A percentile compares a stretch with the other conserved stretches of the same genome.
Conservation (phyloP, 2,797 vertebrate species). For the Gadopsis bispinosus region DNA sequence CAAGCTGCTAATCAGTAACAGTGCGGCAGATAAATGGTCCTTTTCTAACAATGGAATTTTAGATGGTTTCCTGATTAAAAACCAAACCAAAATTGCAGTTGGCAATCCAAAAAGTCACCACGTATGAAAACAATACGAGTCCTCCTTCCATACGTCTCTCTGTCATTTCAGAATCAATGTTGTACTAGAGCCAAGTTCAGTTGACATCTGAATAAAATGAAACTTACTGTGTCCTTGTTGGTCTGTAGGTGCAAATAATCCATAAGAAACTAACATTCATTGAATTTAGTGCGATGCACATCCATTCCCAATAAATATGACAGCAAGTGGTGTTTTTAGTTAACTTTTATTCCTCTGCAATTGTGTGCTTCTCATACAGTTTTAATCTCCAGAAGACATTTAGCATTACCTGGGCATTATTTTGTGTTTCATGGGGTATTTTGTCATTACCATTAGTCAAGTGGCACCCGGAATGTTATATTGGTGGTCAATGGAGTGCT, state of each 20-base stretch:
- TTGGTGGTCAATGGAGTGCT: not conserved
- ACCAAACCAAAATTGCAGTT: not conserved
- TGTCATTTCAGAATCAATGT: not conserved
- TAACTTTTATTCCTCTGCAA: not conserved
- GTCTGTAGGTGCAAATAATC: not conserved
- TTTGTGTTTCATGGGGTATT: not conserved
- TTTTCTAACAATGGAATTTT: not conserved
- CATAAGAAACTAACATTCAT: not conserved
- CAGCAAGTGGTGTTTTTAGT: not conserved
- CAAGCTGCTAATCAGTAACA: slow-evolving; percentile 35
- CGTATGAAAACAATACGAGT: not conserved
- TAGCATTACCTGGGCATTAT: not conserved
- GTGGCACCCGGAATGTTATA: not conserved
- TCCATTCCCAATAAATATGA: not conserved
- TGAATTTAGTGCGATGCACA: not conserved
- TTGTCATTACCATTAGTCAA: not conserved
- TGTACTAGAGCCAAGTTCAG: not conserved
- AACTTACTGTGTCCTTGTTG: not conserved
- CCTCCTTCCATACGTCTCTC: not conserved
- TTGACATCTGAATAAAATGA: not conserved
- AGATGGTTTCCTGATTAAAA: not conserved
- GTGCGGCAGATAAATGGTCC: not conserved
- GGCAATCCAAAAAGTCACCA: not conserved
- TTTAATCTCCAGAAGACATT: not conserved
- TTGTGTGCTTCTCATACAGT: not conserved